Percentiles rank a stretch among this genome's conserved stretches.
These are phyloP conservation scores for Hydractinia echinata DNA, from an alignment of 30 jellyfish, hydroid and myxozoan species.

Conservation along the genomic window DNA sequence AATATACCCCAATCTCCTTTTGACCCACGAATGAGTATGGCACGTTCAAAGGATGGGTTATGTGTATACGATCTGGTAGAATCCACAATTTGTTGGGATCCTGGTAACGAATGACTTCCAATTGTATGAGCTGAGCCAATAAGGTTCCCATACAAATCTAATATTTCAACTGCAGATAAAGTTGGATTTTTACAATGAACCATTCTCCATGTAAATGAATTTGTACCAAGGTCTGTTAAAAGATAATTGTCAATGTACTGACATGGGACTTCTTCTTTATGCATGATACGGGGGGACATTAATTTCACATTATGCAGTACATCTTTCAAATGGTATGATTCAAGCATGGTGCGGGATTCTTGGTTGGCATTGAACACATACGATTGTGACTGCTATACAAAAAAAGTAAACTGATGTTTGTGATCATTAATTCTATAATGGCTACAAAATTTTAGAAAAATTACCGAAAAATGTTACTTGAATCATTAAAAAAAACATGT, in stretches of 20 bases:
- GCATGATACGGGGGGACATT: conserved; percentile 29
- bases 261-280: conserved; percentile 39
- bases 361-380: not conserved
- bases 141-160: conserved; percentile 41
- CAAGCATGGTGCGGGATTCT: conserved; percentile 3
- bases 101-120: conserved; percentile 39
- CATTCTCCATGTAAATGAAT: conserved; percentile 47
- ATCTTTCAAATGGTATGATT: conserved; percentile 30
- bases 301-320: conserved; percentile 20
- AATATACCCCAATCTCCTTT: conserved; percentile 48
- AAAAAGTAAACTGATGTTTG: not conserved
- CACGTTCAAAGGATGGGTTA: conserved; percentile 30
- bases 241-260: conserved; percentile 28
- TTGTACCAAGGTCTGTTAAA: conserved; percentile 16
- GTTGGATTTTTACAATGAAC: conserved; percentile 48
- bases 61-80: conserved; percentile 10
- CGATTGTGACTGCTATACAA: not conserved
- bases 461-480: no score
- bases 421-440: no score
- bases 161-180: conserved; percentile 47
- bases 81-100: conserved; percentile 6
- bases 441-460: no score
- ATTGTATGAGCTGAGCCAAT: conserved; percentile 53
- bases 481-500: no score
- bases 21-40: conserved; percentile 50